Percentiles rank a stretch among this genome's conserved stretches.
phyloP scores from a whole-genome alignment of 2,888 invertebrate genomes.

The Epinotia ramella region DNA sequence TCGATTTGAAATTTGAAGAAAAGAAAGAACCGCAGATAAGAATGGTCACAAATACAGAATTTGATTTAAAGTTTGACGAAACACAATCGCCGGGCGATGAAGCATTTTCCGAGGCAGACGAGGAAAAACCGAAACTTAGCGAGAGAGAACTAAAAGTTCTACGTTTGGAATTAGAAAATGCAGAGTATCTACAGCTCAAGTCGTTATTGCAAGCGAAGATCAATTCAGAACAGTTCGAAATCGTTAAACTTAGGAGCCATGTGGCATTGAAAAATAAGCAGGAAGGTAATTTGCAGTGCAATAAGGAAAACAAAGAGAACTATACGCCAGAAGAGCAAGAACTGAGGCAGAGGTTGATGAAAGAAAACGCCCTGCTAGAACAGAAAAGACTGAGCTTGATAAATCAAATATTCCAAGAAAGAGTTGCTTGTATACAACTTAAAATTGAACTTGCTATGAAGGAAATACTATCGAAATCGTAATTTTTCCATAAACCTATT shows the following conservation, averaged over 20 bases:
- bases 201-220: conserved; percentile 89
- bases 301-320: conserved; percentile 72
- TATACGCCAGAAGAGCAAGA: conserved; percentile 74
- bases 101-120: conserved; percentile 54
- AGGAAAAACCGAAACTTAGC: conserved; percentile 82
- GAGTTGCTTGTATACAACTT: conserved; percentile 89
- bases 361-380: conserved; percentile 88
- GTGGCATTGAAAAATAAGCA: conserved; percentile 81
- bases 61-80: conserved; percentile 49
- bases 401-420: conserved; percentile 89
- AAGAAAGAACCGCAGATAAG: conserved; percentile 53
- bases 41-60: conserved; percentile 5
- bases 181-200: conserved; percentile 88
- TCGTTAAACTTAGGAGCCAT: conserved; percentile 86
- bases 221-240: conserved; percentile 90
- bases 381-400: conserved; percentile 88
- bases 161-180: conserved; percentile 87
- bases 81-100: conserved; percentile 58
- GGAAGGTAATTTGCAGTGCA: conserved; percentile 61
- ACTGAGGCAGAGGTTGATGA: conserved; percentile 74
- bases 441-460: conserved; percentile 88
- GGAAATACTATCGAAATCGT: conserved; percentile 80
- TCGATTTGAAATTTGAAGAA: conserved; percentile 50
- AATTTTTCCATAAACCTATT: conserved; percentile 49
- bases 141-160: conserved; percentile 85